These are phyloP conservation scores for Lates calcarifer DNA, from an alignment of 2,113 vertebrate species.

Conservation along the genomic window DNA sequence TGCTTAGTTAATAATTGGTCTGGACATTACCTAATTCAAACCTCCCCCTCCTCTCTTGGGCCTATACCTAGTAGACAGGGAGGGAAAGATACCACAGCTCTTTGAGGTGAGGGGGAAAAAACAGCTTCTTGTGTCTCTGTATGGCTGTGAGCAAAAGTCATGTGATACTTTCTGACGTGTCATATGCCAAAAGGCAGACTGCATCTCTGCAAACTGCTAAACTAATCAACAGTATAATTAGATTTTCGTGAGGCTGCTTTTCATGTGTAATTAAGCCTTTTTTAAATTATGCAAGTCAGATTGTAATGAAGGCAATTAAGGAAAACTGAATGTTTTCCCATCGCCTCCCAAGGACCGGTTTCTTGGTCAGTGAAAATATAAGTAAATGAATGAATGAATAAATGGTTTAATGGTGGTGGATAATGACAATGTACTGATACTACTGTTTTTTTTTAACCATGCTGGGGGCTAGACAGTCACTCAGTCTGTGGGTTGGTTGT, in stretches of 20 bases:
- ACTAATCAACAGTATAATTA: conserved; percentile 18
- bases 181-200: not conserved
- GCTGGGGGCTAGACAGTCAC: too few species aligned
- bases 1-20: too few species aligned
- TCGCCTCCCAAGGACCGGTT: not conserved
- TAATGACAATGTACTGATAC: not conserved
- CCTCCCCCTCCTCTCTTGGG: too few species aligned
- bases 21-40: too few species aligned
- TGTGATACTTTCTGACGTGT: not conserved
- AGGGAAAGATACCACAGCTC: too few species aligned
- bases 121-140: not conserved
- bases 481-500: not conserved
- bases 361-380: conserved; percentile 12
- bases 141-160: not conserved
- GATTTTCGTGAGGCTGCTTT: not conserved
- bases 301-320: conserved; percentile 16
- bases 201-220: not conserved
- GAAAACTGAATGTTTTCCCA: not conserved
- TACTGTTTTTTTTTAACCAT: not conserved
- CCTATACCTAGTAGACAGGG: too few species aligned
- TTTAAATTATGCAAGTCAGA: conserved; percentile 2
- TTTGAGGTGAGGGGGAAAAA: not conserved
- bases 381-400: not conserved
- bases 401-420: not conserved
- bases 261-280: conserved; percentile 16